These are phyloP conservation scores for Uromys caudimaculatus DNA, from an alignment of 2,797 vertebrate species.

Conservation along the genomic window DNA sequence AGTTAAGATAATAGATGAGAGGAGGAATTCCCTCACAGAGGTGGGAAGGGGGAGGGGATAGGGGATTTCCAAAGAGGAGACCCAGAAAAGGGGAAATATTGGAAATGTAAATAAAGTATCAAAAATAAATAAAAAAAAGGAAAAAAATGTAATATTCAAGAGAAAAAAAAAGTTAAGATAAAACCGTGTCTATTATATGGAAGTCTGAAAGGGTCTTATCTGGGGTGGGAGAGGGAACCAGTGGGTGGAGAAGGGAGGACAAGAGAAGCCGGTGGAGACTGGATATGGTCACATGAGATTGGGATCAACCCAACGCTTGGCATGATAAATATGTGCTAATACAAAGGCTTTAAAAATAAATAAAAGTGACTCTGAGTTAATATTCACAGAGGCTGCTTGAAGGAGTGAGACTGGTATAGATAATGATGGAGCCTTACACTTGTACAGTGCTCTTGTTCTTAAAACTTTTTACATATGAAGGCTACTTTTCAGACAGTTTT, in stretches of 20 bases:
- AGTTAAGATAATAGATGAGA: not conserved
- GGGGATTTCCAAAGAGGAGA: too few relatives aligned
- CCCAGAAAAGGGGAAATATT: too few relatives aligned
- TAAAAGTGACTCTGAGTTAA: not conserved
- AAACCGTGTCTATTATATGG: too few relatives aligned
- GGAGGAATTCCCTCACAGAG: too few relatives aligned
- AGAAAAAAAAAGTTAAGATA: not conserved
- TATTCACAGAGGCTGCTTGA: not conserved
- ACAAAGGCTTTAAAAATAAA: not conserved
- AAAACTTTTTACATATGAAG: not conserved
- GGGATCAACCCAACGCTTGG: not conserved
- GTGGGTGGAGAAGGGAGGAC: not conserved
- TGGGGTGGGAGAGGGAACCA: not conserved
- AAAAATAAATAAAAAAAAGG: too few relatives aligned
- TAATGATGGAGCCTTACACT: not conserved
- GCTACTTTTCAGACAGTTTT: constrained; percentile 37
- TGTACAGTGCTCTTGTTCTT: not conserved
- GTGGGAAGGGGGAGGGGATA: too few relatives aligned
- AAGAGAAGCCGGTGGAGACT: not conserved
- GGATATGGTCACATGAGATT: not conserved
- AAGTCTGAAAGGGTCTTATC: not conserved
- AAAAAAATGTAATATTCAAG: too few relatives aligned
- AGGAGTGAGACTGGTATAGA: not conserved
- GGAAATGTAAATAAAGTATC: too few relatives aligned
- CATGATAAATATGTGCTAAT: not conserved